A percentile compares a stretch with the other conserved stretches of the same genome.
These are phyloP conservation scores for Uromys caudimaculatus DNA, from an alignment of 2,797 vertebrate genomes.

Conservation along the genomic window DNA sequence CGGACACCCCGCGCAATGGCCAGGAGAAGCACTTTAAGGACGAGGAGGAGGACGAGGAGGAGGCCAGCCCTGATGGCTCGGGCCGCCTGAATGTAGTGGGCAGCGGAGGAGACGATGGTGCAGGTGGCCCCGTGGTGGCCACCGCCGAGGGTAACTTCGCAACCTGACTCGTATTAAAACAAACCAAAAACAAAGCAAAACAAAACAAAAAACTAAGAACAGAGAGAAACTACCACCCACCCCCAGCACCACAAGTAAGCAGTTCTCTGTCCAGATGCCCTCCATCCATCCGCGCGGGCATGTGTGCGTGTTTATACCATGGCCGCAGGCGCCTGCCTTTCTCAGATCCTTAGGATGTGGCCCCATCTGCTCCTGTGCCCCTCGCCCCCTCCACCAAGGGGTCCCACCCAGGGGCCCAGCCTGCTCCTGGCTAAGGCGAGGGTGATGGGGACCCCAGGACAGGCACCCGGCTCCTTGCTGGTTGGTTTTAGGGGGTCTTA, in stretches of 20 bases:
- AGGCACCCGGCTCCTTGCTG: neutral
- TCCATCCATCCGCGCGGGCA: slow-evolving; percentile 90
- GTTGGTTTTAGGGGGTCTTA: slow-evolving; percentile 73
- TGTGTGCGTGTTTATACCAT: slow-evolving; percentile 80
- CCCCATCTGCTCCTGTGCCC: slow-evolving; percentile 65
- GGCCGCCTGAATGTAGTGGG: slow-evolving; percentile 87
- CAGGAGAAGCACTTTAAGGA: slow-evolving; percentile 83
- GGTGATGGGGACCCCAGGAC: neutral
- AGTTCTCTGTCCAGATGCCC: slow-evolving; percentile 83
- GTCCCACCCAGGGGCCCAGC: neutral
- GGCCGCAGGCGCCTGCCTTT: slow-evolving; percentile 93
- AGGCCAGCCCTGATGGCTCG: slow-evolving; percentile 84
- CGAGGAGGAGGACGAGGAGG: slow-evolving; percentile 83
- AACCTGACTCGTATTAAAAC: slow-evolving; percentile 87
- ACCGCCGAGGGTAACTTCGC: slow-evolving; percentile 80
- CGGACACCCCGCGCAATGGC: slow-evolving; percentile 74
- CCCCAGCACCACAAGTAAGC: slow-evolving; percentile 72
- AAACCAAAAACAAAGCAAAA: slow-evolving; percentile 86
- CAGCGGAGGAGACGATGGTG: slow-evolving; percentile 81
- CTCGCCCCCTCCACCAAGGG: neutral
- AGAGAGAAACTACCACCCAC: slow-evolving; percentile 63
- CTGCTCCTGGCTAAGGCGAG: neutral
- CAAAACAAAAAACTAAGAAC: slow-evolving; percentile 78
- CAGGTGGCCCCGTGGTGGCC: slow-evolving; percentile 83
- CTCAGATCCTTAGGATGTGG: slow-evolving; percentile 82